Conservation (phyloP, 2,888 invertebrate genomes). For the Spatulosminthurus flaviceps region DNA sequence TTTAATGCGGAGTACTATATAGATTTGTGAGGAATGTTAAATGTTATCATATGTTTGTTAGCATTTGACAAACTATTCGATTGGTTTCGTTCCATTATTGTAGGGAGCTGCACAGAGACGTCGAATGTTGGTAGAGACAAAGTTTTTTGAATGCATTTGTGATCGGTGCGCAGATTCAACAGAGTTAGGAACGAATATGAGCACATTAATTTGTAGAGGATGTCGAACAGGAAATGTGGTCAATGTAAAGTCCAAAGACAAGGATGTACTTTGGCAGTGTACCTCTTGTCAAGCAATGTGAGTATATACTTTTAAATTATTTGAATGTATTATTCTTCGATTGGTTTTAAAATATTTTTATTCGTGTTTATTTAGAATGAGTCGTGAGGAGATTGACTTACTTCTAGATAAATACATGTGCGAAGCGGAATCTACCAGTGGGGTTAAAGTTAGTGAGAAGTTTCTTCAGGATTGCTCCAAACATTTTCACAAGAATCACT, state of each 20-base stretch:
- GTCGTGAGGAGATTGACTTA: slow-evolving; percentile 50
- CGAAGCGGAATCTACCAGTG: slow-evolving; percentile 46
- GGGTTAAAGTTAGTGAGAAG: slow-evolving; percentile 54
- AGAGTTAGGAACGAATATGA: slow-evolving; percentile 53
- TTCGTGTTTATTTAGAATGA: slow-evolving; percentile 42
- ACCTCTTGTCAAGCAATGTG: slow-evolving; percentile 54
- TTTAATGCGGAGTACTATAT: too few relatives aligned
- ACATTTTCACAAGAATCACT: slow-evolving; percentile 58
- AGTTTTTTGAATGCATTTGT: slow-evolving; percentile 60
- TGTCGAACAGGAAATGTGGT: slow-evolving; percentile 52
- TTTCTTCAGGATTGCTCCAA: slow-evolving; percentile 53
- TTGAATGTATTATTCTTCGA: not conserved
- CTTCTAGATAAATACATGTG: slow-evolving; percentile 54
- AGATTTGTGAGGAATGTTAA: too few relatives aligned
- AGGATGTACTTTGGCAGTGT: slow-evolving; percentile 54
- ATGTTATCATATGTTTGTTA: not conserved
- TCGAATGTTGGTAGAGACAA: slow-evolving; percentile 57
- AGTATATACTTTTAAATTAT: slow-evolving; percentile 1
- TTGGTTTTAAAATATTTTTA: slow-evolving; percentile 12
- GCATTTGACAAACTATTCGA: too few relatives aligned
- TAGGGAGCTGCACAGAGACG: slow-evolving; percentile 56
- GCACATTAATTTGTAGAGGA: slow-evolving; percentile 53
- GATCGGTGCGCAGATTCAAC: slow-evolving; percentile 54
- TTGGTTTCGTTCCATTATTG: too few relatives aligned
- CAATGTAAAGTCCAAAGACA: slow-evolving; percentile 51